These are phyloP conservation scores for Eulemur macaco DNA, from an alignment of 2,113 vertebrate species.

Conservation along the genomic window DNA sequence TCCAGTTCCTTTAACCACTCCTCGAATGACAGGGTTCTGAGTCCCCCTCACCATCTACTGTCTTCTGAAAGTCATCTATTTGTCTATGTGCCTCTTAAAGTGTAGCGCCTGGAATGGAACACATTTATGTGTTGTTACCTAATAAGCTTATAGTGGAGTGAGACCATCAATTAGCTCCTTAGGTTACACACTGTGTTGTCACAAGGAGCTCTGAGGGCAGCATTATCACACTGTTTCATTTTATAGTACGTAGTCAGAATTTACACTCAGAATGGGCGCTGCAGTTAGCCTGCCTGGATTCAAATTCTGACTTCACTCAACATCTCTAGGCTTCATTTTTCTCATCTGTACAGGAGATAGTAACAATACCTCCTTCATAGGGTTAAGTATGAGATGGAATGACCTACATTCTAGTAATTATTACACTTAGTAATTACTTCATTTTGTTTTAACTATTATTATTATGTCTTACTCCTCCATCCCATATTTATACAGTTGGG, in stretches of 20 bases:
- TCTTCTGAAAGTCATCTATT: conserved; percentile 6
- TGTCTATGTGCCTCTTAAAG: background rate
- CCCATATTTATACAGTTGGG: background rate
- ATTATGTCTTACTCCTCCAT: background rate
- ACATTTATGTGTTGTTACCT: background rate
- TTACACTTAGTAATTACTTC: background rate
- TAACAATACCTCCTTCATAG: background rate
- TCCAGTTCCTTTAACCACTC: background rate
- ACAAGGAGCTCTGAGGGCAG: background rate
- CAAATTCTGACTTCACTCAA: background rate
- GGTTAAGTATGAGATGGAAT: background rate
- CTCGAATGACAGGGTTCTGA: background rate
- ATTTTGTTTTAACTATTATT: background rate
- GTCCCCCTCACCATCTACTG: background rate
- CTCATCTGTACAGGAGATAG: background rate
- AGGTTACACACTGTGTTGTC: background rate
- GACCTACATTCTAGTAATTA: background rate
- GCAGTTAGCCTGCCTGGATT: background rate
- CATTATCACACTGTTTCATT: background rate
- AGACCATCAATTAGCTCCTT: background rate
- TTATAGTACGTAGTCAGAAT: background rate
- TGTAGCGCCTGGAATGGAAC: background rate
- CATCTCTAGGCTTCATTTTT: background rate
- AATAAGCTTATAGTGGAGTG: rapidly evolving
- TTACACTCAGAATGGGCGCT: background rate